Base-by-base conservation (phyloP, 2,797 vertebrate species). In the Selene dorsalis region DNA sequence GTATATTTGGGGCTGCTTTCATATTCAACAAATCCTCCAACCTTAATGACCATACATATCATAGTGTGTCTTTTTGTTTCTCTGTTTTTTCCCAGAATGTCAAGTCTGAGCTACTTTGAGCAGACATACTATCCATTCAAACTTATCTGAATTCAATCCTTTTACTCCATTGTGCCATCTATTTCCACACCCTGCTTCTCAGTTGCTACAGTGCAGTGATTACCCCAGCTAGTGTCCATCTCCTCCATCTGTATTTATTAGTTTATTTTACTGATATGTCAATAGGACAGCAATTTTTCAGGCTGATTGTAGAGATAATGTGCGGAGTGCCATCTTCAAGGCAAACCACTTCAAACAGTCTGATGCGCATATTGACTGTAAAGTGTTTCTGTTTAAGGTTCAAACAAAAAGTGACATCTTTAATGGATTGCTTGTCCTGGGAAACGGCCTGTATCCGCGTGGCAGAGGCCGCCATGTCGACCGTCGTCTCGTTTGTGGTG, bases 1-100 rank as follows among this genome's bases (percentile, higher is more conserved):
- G 47, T 62, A 43, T 32, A 30, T 30, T 50, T 28, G 22, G 59
- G n/a, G 16, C 39, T 47, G 16, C 39, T 67, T 79, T 79, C 64
- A 69, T 43, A 35, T 35, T 35, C 1, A 35, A 35, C 7, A 35
- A 8, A 35, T 3, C 59, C 38, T 61, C 22, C 59, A 18, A 28
- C 3, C 4, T 18, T 45, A 62, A 45, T 45, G 9, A 28, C 53
- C 53, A 17, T 17, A 18, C 26, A 52, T 12, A 14, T 28, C 5
- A 4, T 14, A 17, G 53, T 6, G 53, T 55, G 53, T 56, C 24
- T 18, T 6, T 56, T 35, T n/a, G n/a, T n/a, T 35, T 35, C 9
- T 35, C 32, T 35, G 8, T 35, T 35, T 6, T 28, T 30, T 56
- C 18, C 24, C 14, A 56, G 26, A 55, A 18, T 6, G n/a, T n/a